phyloP scores from a whole-genome alignment of 2,113 vertebrate genomes.

The Rhombomys opimus region DNA sequence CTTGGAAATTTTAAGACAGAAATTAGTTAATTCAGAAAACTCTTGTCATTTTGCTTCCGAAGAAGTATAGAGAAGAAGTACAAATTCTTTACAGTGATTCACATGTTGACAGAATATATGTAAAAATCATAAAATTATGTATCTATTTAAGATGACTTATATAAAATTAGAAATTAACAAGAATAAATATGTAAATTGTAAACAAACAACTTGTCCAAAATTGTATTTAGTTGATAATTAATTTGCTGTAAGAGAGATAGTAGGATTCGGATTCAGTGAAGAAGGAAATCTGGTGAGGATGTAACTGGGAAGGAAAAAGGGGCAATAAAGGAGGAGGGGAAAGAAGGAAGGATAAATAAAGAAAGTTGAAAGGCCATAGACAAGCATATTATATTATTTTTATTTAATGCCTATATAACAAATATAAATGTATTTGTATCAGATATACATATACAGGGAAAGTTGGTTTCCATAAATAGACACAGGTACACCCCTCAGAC shows the following conservation, averaged over 20 bases:
- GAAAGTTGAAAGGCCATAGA: no score
- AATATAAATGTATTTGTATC: background rate
- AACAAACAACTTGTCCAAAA: background rate
- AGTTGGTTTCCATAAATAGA: background rate
- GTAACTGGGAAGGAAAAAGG: background rate
- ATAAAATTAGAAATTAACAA: constrained; percentile 23
- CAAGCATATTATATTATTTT: background rate
- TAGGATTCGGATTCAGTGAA: background rate
- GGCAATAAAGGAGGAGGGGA: background rate
- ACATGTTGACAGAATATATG: constrained; percentile 29
- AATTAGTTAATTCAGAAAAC: constrained; percentile 52
- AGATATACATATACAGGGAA: background rate
- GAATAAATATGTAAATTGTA: constrained; percentile 30
- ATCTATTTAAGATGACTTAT: constrained; percentile 46
- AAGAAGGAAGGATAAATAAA: background rate
- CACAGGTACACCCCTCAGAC: no score
- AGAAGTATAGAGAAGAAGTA: constrained; percentile 23
- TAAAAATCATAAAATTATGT: constrained; percentile 41
- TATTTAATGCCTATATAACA: background rate
- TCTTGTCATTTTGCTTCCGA: constrained; percentile 65
- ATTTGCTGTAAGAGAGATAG: background rate
- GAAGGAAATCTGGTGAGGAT: background rate
- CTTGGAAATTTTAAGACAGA: constrained; percentile 45
- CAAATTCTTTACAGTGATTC: constrained; percentile 9
- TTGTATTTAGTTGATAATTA: constrained; percentile 15